phyloP scores from a whole-genome alignment of 2,888 invertebrate species.

The Apamea crenata region DNA sequence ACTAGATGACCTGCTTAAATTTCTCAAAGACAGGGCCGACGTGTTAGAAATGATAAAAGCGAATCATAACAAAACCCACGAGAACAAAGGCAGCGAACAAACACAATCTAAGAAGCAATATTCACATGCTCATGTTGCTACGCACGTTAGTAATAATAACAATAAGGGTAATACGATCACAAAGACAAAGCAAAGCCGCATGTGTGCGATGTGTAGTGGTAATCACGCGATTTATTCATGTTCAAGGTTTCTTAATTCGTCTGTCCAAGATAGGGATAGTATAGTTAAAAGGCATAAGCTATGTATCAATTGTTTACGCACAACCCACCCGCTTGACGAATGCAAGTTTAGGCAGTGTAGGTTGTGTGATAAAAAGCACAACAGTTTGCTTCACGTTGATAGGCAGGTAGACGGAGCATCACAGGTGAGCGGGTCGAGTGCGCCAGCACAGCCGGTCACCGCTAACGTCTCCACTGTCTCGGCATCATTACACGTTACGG shows the following conservation, averaged over 20 bases:
- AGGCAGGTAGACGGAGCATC: constrained; percentile 1
- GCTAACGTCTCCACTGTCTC: constrained; percentile 6
- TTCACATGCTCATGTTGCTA: too few species aligned
- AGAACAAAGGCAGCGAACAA: neutral
- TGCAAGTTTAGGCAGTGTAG: constrained; percentile 8
- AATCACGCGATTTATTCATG: neutral
- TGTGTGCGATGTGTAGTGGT: neutral
- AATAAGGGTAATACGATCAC: too few species aligned
- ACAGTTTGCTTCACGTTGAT: constrained; percentile 6
- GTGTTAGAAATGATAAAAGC: too few species aligned
- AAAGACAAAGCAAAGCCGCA: too few species aligned
- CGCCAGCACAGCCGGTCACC: neutral
- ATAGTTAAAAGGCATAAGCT: neutral
- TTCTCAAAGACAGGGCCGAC: too few species aligned
- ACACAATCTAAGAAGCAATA: too few species aligned
- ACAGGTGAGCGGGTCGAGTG: neutral
- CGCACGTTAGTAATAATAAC: too few species aligned
- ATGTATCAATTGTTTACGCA: neutral
- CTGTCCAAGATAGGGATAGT: neutral
- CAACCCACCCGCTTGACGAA: neutral
- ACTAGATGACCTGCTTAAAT: too few species aligned
- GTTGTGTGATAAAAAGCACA: constrained; percentile 2
- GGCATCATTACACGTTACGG: neutral
- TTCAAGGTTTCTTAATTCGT: neutral
- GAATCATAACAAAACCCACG: too few species aligned